These are phyloP conservation scores for Morpho deidamia DNA, from an alignment of 2,888 invertebrate genomes.

Conservation along the genomic window DNA sequence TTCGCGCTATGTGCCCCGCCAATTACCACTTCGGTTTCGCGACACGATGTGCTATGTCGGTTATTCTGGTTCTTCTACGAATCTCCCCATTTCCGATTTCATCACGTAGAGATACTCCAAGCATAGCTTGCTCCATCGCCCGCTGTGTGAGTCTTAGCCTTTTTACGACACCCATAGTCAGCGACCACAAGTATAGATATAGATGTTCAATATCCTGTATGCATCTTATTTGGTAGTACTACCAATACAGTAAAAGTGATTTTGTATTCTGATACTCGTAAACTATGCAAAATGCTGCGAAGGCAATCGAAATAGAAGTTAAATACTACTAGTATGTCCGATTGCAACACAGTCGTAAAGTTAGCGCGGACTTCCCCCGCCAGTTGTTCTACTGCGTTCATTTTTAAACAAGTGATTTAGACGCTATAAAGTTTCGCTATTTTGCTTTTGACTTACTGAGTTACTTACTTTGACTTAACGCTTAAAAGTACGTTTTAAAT, in stretches of 20 bases:
- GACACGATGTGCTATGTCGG: too few species aligned
- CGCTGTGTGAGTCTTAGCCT: too few species aligned
- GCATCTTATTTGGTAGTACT: slow-evolving; percentile 33
- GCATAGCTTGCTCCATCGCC: too few species aligned
- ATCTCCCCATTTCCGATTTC: too few species aligned
- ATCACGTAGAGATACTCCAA: too few species aligned
- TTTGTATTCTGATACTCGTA: slow-evolving; percentile 48
- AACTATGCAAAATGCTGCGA: slow-evolving; percentile 51
- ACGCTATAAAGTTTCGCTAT: slow-evolving; percentile 42
- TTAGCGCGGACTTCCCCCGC: slow-evolving; percentile 47
- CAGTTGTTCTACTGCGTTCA: slow-evolving; percentile 47
- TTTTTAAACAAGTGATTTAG: slow-evolving; percentile 64
- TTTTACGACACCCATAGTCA: too few species aligned
- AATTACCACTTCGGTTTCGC: too few species aligned
- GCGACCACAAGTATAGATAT: too few species aligned
- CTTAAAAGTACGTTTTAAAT: slow-evolving; percentile 27
- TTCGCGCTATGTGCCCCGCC: too few species aligned
- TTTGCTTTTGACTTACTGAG: slow-evolving; percentile 29
- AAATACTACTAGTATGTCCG: slow-evolving; percentile 42
- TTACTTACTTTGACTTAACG: slow-evolving; percentile 27
- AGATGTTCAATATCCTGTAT: neutral
- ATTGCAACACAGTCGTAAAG: slow-evolving; percentile 56
- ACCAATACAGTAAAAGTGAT: slow-evolving; percentile 41
- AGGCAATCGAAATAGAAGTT: slow-evolving; percentile 56
- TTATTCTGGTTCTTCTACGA: too few species aligned